These are phyloP conservation scores for Ifrita kowaldi DNA, from an alignment of 2,113 vertebrate species.

Conservation along the genomic window DNA sequence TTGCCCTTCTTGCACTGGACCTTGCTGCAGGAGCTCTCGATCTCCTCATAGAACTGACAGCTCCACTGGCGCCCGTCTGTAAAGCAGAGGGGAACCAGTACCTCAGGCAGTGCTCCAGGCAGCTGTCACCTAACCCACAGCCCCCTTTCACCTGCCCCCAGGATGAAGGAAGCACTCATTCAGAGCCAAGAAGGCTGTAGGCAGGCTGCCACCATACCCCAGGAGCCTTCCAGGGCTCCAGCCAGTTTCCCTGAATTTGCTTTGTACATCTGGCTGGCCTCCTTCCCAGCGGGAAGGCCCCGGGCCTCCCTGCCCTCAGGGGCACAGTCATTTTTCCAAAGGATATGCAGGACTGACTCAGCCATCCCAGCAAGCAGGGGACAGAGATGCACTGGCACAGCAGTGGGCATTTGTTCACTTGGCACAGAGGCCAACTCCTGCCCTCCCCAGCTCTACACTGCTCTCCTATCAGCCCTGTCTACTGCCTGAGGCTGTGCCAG, in stretches of 20 bases:
- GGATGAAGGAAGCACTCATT: neutral
- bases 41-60: constrained; percentile 89
- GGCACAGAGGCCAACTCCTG: neutral
- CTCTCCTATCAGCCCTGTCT: neutral
- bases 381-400: neutral
- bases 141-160: neutral
- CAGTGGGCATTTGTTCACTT: neutral
- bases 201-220: neutral
- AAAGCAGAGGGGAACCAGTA: neutral
- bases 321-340: neutral
- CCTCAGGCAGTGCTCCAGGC: neutral
- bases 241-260: neutral
- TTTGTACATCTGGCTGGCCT: constrained; percentile 52
- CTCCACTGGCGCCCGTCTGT: constrained; percentile 92
- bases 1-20: constrained; percentile 88
- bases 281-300: constrained; percentile 22
- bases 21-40: constrained; percentile 91
- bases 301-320: neutral
- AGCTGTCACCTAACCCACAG: neutral
- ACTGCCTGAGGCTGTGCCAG: neutral
- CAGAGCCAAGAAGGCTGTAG: neutral
- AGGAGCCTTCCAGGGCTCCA: neutral
- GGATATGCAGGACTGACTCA: neutral
- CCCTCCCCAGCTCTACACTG: neutral
- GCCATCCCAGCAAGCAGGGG: neutral